phyloP scores from a whole-genome alignment of 2,797 vertebrate genomes.

The Labeo calbasu region DNA sequence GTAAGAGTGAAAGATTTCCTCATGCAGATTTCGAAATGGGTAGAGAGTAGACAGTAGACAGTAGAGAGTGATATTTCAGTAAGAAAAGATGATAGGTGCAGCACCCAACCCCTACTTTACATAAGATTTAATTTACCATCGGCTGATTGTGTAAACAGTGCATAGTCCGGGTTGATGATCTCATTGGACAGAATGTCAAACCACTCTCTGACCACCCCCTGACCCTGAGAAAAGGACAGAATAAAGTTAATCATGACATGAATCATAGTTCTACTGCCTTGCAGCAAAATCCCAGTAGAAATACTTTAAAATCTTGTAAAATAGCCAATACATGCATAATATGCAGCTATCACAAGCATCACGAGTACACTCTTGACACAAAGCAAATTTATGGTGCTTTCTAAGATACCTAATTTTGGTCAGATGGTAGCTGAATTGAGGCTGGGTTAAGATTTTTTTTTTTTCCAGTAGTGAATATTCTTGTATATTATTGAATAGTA shows the following conservation, averaged over 20 bases:
- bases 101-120: not conserved
- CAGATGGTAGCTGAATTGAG: not conserved
- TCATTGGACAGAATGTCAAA: conserved; percentile 98
- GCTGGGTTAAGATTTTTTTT: too few relatives aligned
- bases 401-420: not conserved
- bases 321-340: not conserved
- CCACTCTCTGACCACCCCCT: conserved; percentile 98
- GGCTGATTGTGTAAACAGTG: conserved; percentile 96
- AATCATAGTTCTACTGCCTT: not conserved
- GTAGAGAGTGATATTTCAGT: not conserved
- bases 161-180: conserved; percentile 98
- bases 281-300: not conserved
- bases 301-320: not conserved
- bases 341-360: not conserved
- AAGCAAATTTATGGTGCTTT: not conserved
- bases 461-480: not conserved
- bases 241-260: conserved; percentile 1
- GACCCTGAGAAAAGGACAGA: conserved; percentile 80
- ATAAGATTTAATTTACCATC: conserved; percentile 83
- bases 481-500: not conserved
- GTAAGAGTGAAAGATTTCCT: not conserved
- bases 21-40: not conserved
- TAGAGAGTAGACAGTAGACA: too few relatives aligned
- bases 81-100: not conserved
- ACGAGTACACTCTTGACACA: not conserved